phyloP scores from a whole-genome alignment of 2,888 invertebrate species.

The Diadegma fenestrale region DNA sequence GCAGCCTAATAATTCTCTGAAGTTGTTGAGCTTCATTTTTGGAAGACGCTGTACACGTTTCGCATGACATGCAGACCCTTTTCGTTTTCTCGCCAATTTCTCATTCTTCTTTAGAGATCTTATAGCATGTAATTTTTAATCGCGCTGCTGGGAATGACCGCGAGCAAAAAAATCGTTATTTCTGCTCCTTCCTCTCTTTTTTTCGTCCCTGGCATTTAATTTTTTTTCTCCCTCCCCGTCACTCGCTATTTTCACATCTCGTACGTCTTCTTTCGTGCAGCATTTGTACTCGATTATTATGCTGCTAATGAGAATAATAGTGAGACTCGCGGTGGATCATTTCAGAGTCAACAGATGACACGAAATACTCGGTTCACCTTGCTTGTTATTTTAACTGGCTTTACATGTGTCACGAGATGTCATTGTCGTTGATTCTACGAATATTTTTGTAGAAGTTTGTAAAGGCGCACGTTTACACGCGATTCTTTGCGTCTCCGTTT shows the following conservation, averaged over 20 bases:
- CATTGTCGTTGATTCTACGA: conserved; percentile 27
- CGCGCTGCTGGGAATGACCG: conserved; percentile 9
- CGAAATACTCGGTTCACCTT: not conserved
- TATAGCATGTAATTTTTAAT: conserved; percentile 19
- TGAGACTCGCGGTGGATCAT: not conserved
- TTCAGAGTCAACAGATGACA: not conserved
- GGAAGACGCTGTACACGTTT: conserved; percentile 7
- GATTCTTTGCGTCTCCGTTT: conserved; percentile 56
- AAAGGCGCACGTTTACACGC: conserved; percentile 50
- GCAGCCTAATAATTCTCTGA: not conserved
- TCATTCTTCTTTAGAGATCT: not conserved
- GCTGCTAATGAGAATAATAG: conserved; percentile 1
- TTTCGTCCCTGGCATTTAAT: not conserved
- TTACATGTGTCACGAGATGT: conserved; percentile 24
- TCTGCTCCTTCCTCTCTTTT: not conserved
- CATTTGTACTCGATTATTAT: not conserved
- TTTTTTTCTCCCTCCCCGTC: not conserved
- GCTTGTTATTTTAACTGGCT: conserved; percentile 23
- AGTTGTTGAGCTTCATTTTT: not conserved
- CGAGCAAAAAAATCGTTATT: conserved; percentile 7
- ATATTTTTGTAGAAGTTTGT: conserved; percentile 3
- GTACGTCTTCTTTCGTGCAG: not conserved
- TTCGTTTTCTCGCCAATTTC: conserved; percentile 8
- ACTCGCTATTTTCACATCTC: not conserved
- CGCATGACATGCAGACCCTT: not conserved